Base-by-base conservation (phyloP, 1,140 invertebrate genomes). In the Monochamus saltuarius region DNA sequence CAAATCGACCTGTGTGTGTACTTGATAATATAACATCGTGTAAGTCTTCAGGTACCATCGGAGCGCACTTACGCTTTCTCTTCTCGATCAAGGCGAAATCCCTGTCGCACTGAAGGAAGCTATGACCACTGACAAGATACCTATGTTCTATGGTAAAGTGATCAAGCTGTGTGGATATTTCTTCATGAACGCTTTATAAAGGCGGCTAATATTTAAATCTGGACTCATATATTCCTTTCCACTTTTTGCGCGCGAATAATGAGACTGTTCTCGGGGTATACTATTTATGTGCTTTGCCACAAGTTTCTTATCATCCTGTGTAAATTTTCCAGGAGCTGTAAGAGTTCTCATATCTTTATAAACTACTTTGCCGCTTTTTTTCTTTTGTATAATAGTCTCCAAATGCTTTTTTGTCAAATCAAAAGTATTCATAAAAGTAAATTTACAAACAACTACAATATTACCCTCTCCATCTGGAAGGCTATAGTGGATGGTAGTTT, bases 31-130 rank as follows among this genome's bases (percentile, higher is more conserved):
- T 58, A 13, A 53, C 49, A 46, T 62, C 4, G 22, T 56, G 42
- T 49, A 49, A 50, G 37, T 56, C 42, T 11, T 56, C 46, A 37
- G 52, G 59, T 40, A 61, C 40, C 19, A 55, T 54, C 19, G 56
- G 38, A 37, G 10, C n/a, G n/a, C 19, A 38, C n/a, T 54, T 43
- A 8, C 39, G 37, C 50, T 60, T 60, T 38, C 62, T 49, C 52
- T 61, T 56, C 10, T 64, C 62, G 13, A 64, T 64, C 29, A 61
- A 36, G 3, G 62, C 59, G 37, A 51, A 64, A 43, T 61, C 43
- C n/a, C 58, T 50, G 40, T 64, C 62, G 29, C 57, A 54, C 13
- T 46, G 43, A 34, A 60, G 45, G 29, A 64, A 64, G 19, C 40
- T 56, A 22, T 64, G 22, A 34, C 54, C 62, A 38, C 45, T 61